Evolutionary conservation across 2,797 vertebrate genomes (phyloP).

Genomic region (Peromyscus aztecus): DNA sequence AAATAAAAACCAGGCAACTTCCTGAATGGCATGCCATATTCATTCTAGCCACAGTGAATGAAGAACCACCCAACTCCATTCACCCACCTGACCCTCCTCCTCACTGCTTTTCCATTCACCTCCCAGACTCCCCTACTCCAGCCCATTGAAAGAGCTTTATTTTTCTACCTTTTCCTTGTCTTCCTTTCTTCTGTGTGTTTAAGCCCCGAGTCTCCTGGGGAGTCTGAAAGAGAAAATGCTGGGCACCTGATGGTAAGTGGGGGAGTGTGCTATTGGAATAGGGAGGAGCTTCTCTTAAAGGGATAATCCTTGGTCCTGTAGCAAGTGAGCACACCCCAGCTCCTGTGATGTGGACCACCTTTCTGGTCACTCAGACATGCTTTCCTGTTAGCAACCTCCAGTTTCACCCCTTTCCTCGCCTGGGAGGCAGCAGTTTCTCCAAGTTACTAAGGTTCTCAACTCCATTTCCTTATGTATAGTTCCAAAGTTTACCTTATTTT

Average conservation of each 20-base stretch:
- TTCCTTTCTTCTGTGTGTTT: slow-evolving; percentile 17
- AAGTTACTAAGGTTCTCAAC: neutral
- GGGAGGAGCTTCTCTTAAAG: slow-evolving; percentile 70
- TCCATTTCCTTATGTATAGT: neutral
- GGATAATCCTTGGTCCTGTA: neutral
- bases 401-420: neutral
- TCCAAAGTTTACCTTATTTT: slow-evolving; percentile 16
- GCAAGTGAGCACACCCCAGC: neutral
- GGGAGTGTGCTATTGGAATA: neutral
- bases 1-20: neutral
- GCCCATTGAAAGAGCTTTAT: neutral
- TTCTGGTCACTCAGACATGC: neutral
- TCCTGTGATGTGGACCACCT: neutral
- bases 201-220: neutral
- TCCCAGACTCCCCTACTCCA: neutral
- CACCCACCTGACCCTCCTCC: neutral
- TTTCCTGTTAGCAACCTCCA: neutral
- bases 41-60: neutral
- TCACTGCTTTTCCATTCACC: too few relatives aligned
- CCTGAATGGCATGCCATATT: neutral
- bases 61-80: neutral
- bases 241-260: neutral
- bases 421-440: neutral
- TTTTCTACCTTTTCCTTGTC: neutral
- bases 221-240: neutral